Conservation (phyloP, 2,888 invertebrate genomes). For the Dermolepida albohirtum region DNA sequence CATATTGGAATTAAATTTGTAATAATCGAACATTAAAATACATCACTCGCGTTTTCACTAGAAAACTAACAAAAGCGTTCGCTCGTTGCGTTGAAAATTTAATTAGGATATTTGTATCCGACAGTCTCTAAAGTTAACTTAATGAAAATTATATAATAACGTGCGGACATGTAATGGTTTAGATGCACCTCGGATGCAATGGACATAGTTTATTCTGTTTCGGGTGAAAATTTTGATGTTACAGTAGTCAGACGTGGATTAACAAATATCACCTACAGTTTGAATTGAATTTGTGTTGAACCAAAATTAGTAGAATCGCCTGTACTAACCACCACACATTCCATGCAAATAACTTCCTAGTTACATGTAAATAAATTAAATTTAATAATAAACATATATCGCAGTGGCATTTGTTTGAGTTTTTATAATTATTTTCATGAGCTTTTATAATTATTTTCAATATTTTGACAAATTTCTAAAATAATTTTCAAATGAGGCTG, state of each 20-base stretch:
- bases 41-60: no score
- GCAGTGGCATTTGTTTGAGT: no score
- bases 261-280: background rate
- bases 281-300: background rate
- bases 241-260: background rate
- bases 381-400: background rate
- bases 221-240: background rate
- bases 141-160: conserved; percentile 6
- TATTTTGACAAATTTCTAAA: no score
- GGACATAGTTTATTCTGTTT: background rate
- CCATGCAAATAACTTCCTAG: background rate
- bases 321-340: background rate
- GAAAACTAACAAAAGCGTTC: conserved; percentile 2
- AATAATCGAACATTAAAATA: no score
- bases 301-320: conserved; percentile 4
- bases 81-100: background rate
- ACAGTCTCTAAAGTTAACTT: background rate
- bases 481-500: no score
- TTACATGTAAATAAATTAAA: background rate
- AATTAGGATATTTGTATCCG: background rate
- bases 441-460: no score
- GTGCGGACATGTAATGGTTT: background rate
- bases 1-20: no score
- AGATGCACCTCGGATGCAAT: background rate
- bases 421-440: no score